Conservation (phyloP, 1,140 invertebrate species). For the Charaxes varanes region DNA sequence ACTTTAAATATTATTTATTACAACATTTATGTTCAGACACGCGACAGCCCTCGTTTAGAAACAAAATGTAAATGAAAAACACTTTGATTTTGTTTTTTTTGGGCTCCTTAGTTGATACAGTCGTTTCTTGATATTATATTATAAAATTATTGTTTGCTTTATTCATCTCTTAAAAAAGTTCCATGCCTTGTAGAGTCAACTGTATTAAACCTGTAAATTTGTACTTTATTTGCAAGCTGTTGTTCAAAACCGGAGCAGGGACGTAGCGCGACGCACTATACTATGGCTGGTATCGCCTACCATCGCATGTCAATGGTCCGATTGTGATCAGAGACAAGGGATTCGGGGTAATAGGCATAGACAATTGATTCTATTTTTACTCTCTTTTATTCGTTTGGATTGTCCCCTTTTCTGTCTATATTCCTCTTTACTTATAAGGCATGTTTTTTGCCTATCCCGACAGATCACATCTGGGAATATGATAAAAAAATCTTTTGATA, state of each 20-base stretch:
- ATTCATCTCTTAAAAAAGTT: too few relatives aligned
- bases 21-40: too few relatives aligned
- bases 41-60: too few relatives aligned
- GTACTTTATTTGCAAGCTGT: slow-evolving; percentile 23
- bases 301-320: slow-evolving; percentile 16
- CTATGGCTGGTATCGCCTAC: slow-evolving; percentile 20
- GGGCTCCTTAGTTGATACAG: too few relatives aligned
- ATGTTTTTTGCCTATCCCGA: slow-evolving; percentile 8
- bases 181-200: too few relatives aligned
- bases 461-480: too few relatives aligned
- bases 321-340: slow-evolving; percentile 19
- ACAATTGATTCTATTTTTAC: slow-evolving; percentile 7
- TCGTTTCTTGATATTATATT: too few relatives aligned
- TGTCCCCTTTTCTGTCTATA: slow-evolving; percentile 5
- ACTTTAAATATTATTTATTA: too few relatives aligned
- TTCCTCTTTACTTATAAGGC: background rate
- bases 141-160: too few relatives aligned
- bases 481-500: too few relatives aligned
- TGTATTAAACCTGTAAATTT: slow-evolving; percentile 18
- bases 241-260: slow-evolving; percentile 21
- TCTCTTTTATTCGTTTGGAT: slow-evolving; percentile 8
- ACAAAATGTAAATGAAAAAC: too few relatives aligned
- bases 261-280: slow-evolving; percentile 20
- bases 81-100: too few relatives aligned
- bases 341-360: slow-evolving; percentile 19